Evolutionary conservation across 2,113 vertebrate species (phyloP).

Genomic region (Calypte anna): DNA sequence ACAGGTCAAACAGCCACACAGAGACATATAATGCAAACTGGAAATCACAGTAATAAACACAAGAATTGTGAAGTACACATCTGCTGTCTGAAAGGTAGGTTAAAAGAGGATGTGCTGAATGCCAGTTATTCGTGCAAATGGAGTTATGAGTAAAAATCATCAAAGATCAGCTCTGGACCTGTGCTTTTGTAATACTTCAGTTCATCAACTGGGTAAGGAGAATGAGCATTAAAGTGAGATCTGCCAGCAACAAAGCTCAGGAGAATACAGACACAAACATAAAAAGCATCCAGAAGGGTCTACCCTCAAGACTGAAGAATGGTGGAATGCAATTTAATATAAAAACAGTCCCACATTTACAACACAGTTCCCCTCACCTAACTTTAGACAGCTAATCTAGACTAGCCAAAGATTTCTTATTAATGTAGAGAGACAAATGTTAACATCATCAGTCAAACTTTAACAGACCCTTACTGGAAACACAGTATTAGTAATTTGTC

Average conservation of each 20-base stretch:
- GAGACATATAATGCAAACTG: not conserved
- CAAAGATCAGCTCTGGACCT: not conserved
- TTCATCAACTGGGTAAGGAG: not conserved
- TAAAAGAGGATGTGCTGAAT: not conserved
- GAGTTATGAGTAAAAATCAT: not conserved
- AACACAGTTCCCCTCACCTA: not conserved
- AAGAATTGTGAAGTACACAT: not conserved
- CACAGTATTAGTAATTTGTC: not conserved
- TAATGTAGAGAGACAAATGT: not conserved
- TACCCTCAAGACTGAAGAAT: not conserved
- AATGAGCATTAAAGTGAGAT: not conserved
- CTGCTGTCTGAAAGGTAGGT: not conserved
- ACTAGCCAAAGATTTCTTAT: not conserved
- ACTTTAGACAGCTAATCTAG: not conserved
- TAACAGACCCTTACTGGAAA: not conserved
- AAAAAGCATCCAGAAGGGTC: not conserved
- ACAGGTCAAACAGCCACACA: not conserved
- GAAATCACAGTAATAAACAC: not conserved
- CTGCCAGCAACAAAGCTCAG: not conserved
- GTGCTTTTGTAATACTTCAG: not conserved
- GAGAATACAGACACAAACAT: not conserved
- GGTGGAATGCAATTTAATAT: not conserved
- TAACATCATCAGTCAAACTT: not conserved
- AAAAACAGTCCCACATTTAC: not conserved
- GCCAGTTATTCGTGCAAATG: not conserved